phyloP scores from a whole-genome alignment of 2,113 vertebrate genomes.

The Upupa epops region DNA sequence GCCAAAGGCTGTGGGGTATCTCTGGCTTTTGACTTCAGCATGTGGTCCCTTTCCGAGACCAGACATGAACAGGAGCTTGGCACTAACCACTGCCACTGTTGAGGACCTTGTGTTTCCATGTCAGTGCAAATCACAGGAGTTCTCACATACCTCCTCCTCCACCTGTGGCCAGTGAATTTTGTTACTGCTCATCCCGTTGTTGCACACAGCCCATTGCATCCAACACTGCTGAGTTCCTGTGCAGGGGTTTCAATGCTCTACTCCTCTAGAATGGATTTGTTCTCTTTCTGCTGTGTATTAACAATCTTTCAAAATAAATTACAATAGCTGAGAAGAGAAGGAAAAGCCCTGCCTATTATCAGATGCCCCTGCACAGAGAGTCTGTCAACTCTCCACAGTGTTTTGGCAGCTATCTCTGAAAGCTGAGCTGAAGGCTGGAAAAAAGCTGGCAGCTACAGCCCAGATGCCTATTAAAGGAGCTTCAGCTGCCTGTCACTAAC shows the following conservation, averaged over 20 bases:
- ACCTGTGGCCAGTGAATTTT: neutral
- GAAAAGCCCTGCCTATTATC: neutral
- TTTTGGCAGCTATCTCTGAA: conserved; percentile 45
- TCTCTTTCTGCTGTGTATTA: neutral
- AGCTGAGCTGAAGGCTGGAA: neutral
- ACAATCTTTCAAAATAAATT: neutral
- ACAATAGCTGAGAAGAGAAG: neutral
- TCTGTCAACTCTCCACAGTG: conserved; percentile 18
- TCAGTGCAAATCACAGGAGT: neutral
- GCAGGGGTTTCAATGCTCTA: neutral
- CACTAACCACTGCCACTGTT: neutral
- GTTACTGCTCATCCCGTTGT: neutral
- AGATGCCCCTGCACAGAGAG: conserved; percentile 14
- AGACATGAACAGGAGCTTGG: no score
- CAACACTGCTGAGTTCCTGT: neutral
- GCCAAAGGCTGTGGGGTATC: neutral
- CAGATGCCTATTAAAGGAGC: neutral
- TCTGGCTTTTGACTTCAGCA: neutral
- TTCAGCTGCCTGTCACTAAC: neutral
- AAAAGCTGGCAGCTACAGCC: conserved; percentile 18
- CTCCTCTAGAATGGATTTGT: neutral
- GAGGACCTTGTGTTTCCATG: neutral
- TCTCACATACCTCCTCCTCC: rapidly evolving
- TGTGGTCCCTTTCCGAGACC: neutral
- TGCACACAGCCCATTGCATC: neutral